Evolutionary conservation across 2,888 invertebrate species (phyloP), one percentile per base, ranked within the genome.

Genomic region (Euplexia lucipara): DNA sequence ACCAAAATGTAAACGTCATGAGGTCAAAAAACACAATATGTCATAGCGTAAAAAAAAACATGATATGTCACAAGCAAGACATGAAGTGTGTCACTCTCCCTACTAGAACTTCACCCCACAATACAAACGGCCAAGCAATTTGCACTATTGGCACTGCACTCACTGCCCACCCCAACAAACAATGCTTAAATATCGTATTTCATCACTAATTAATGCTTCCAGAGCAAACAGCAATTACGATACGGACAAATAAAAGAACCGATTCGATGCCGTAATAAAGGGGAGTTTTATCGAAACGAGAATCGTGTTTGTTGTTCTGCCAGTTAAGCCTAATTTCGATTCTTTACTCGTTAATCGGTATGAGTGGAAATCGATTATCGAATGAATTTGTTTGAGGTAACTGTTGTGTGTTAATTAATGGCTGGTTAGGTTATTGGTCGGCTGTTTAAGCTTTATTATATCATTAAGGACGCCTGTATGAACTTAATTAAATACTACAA

Each of bases 141-240:
- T 64, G 44, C 39, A 22, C 48, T 49, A 39, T 47, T 45, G 32
- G 26, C 60, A 65, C 49, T 74, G 79, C 70, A 75, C 69, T 70
- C 77, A 63, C 34, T 70, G 47, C 68, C 75, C 47, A 52, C 66
- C 73, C 67, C 70, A 65, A 64, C 79, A 83, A 87, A 88, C 86
- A 86, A 83, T 83, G 68, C 72, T 85, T 84, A 80, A 92, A 92
- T 92, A 92, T 92, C 92, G 90, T 90, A 90, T 92, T 91, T 91
- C 91, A 89, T 87, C 90, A 87, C 87, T 92, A 94, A 94, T 93
- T 91, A 91, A 91, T 91, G 89, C 88, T 81, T 86, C 68, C 66
- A 86, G 85, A 86, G 86, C 89, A 92, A 92, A 93, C 91, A 92
- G 84, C 91, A 92, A 92, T 93, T 92, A 92, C 90, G 84, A 86